Evolutionary conservation across 2,113 vertebrate species (phyloP).

Genomic region (Zosterops pallidus): DNA sequence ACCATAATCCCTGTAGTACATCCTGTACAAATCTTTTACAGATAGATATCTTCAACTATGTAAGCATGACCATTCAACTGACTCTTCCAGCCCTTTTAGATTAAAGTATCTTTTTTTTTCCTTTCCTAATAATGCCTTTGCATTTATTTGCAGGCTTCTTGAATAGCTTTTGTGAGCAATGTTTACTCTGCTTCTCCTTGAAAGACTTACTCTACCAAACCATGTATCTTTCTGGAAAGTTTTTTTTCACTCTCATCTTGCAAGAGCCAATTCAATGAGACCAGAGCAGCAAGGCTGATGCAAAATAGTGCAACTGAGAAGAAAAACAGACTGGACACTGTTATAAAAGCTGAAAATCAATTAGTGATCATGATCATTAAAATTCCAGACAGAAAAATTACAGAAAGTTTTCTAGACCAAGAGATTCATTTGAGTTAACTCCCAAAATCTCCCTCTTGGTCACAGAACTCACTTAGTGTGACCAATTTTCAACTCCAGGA

Average conservation of each 20-base stretch:
- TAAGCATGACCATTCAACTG: neutral
- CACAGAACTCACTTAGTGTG: neutral
- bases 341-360: neutral
- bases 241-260: neutral
- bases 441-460: neutral
- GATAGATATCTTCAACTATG: neutral
- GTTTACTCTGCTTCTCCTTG: neutral
- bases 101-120: neutral
- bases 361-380: neutral
- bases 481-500: neutral
- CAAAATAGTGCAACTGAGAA: neutral
- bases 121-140: neutral
- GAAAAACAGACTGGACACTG: neutral
- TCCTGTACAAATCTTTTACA: constrained; percentile 27
- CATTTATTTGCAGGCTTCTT: neutral
- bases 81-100: neutral
- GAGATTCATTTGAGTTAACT: neutral
- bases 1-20: constrained; percentile 33
- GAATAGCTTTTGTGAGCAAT: neutral
- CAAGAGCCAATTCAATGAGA: neutral
- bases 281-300: neutral
- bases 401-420: neutral
- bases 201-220: neutral
- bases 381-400: neutral
- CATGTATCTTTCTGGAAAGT: accelerated